Conservation (phyloP, 2,113 vertebrate species). For the Ochotona princeps region DNA sequence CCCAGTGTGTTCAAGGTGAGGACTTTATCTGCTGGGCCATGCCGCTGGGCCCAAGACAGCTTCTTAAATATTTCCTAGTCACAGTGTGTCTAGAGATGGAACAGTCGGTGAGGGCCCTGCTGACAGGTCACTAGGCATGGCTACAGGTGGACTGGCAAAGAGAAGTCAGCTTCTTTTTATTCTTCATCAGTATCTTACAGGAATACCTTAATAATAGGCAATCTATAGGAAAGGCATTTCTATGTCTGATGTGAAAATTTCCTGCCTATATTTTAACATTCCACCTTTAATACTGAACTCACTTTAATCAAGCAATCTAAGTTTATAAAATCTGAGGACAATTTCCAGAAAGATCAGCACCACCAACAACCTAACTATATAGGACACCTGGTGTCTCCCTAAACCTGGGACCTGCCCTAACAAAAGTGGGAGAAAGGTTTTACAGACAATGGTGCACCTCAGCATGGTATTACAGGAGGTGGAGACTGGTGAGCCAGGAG, state of each 20-base stretch:
- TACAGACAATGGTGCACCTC: too few species aligned
- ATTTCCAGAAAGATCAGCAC: neutral
- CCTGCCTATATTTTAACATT: neutral
- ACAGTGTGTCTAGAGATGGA: neutral
- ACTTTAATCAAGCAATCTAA: neutral
- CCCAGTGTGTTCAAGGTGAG: too few species aligned
- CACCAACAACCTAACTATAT: too few species aligned
- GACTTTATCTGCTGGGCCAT: too few species aligned
- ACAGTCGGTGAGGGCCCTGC: neutral
- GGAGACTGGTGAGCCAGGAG: too few species aligned
- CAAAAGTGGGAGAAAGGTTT: too few species aligned
- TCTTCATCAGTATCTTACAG: neutral
- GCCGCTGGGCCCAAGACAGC: too few species aligned
- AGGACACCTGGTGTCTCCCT: too few species aligned
- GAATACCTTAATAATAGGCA: neutral
- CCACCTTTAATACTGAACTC: slow-evolving; percentile 8
- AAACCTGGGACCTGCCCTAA: too few species aligned
- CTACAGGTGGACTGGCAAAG: neutral
- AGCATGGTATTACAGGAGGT: too few species aligned
- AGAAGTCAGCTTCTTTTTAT: neutral
- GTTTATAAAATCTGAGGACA: neutral
- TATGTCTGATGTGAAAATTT: neutral
- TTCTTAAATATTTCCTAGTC: neutral
- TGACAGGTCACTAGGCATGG: neutral
- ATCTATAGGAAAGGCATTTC: neutral